These are phyloP conservation scores for Todus mexicanus DNA, from an alignment of 2,797 vertebrate species.

Conservation along the genomic window DNA sequence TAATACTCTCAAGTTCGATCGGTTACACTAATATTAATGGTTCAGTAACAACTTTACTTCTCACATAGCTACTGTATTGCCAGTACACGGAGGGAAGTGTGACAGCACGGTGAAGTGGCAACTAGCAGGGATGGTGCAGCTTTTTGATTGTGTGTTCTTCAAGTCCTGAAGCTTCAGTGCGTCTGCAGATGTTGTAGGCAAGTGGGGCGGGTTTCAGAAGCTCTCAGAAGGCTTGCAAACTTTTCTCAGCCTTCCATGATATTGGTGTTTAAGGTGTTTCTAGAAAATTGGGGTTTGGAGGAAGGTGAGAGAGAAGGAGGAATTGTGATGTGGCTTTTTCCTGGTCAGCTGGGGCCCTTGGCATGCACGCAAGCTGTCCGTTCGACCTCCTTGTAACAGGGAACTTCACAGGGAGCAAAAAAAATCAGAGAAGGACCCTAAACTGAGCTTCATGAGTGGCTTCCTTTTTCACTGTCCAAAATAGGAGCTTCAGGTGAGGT, in stretches of 20 bases:
- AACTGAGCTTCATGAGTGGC: neutral
- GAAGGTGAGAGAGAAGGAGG: neutral
- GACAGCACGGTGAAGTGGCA: neutral
- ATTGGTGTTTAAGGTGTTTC: neutral
- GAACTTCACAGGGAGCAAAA: neutral
- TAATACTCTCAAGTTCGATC: neutral
- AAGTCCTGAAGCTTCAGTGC: neutral
- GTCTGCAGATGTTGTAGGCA: neutral
- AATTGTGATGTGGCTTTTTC: neutral
- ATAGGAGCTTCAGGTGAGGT: neutral
- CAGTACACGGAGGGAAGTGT: neutral
- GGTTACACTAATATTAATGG: neutral
- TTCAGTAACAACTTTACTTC: neutral
- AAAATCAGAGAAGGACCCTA: neutral
- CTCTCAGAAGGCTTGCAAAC: neutral
- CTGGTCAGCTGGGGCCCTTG: neutral
- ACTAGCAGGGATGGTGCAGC: neutral
- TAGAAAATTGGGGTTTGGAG: neutral
- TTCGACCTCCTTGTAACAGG: neutral
- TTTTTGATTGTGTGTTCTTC: neutral
- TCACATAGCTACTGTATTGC: neutral
- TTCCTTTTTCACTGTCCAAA: neutral
- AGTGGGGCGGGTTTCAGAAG: neutral
- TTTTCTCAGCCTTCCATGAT: neutral
- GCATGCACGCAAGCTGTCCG: fast-evolving